Conservation (phyloP, 2,797 vertebrate species). For the Pristis pectinata region DNA sequence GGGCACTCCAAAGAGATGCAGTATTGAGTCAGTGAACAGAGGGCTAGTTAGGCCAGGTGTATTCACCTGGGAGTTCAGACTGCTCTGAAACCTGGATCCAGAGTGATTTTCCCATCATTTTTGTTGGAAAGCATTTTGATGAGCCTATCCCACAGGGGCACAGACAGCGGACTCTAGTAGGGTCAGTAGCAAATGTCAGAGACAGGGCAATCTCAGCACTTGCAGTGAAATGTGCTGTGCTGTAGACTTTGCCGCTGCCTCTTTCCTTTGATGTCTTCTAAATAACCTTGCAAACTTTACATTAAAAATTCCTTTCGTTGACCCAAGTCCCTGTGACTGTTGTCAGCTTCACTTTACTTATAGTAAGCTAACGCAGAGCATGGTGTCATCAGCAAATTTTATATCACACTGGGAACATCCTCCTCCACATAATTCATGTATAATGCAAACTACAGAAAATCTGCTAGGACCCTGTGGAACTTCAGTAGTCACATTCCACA, state of each 20-base stretch:
- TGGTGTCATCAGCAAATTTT: conserved; percentile 5
- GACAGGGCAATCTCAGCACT: not conserved
- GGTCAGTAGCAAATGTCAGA: not conserved
- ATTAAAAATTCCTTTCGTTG: conserved; percentile 4
- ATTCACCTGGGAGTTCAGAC: not conserved
- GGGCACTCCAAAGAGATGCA: not conserved
- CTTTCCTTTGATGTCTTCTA: not conserved
- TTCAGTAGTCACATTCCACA: not conserved
- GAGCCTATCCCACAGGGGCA: not conserved
- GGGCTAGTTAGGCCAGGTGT: not conserved
- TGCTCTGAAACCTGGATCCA: not conserved
- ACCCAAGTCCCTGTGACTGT: not conserved
- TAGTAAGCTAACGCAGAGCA: not conserved
- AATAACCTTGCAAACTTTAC: not conserved
- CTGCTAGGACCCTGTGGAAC: no score
- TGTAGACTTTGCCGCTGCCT: not conserved
- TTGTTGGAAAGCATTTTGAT: not conserved
- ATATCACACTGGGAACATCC: not conserved
- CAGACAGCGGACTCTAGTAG: not conserved
- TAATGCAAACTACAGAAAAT: not conserved
- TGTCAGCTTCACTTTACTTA: not conserved
- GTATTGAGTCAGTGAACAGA: not conserved
- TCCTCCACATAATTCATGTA: not conserved
- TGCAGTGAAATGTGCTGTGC: no score
- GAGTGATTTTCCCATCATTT: not conserved